These are phyloP conservation scores for Herpetotheres cachinnans DNA, from an alignment of 2,113 vertebrate genomes.

Conservation along the genomic window DNA sequence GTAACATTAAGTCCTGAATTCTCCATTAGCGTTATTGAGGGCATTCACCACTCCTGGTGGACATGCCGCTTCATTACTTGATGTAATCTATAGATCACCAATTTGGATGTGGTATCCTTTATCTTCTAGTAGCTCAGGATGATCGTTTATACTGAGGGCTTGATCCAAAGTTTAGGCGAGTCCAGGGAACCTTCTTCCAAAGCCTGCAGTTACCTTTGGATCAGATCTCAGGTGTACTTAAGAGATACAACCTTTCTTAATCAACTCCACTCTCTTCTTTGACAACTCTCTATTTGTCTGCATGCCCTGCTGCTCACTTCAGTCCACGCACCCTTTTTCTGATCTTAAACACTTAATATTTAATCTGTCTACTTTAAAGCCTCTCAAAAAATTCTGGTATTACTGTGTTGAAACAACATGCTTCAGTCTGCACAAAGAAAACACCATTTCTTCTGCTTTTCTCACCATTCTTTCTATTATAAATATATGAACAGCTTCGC, in stretches of 20 bases:
- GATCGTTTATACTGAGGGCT: neutral
- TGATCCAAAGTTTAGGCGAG: neutral
- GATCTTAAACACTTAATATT: neutral
- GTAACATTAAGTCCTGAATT: neutral
- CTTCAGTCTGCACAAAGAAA: neutral
- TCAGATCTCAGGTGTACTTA: neutral
- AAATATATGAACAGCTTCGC: neutral
- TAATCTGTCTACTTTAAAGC: neutral
- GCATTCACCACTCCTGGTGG: neutral
- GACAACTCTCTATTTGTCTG: neutral
- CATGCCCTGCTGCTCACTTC: neutral
- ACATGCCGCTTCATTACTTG: neutral
- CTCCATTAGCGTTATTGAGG: neutral
- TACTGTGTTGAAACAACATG: neutral
- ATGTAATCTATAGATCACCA: neutral
- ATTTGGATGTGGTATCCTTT: neutral
- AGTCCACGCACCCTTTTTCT: neutral
- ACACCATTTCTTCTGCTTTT: neutral
- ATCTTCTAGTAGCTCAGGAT: neutral
- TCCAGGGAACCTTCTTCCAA: neutral
- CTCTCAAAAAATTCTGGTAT: neutral
- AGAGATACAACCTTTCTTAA: neutral
- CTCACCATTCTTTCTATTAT: neutral
- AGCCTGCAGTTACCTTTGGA: neutral
- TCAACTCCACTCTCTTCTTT: rapidly evolving